These are phyloP conservation scores for Tachina grossa DNA, from an alignment of 2,888 invertebrate species.

Conservation along the genomic window DNA sequence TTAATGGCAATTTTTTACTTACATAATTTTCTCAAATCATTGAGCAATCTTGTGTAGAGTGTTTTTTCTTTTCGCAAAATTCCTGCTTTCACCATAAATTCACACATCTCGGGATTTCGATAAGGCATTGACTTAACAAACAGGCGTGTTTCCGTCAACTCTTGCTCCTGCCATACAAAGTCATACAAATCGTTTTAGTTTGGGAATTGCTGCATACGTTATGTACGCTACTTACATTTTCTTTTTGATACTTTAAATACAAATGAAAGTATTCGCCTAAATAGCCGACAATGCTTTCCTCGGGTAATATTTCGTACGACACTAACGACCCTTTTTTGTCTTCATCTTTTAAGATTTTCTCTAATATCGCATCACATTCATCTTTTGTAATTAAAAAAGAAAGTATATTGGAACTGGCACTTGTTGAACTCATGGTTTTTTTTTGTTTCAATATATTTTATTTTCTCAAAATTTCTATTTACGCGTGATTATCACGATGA, in stretches of 20 bases:
- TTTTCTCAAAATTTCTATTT: too few species aligned
- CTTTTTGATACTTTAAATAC: constrained; percentile 73
- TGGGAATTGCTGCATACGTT: too few species aligned
- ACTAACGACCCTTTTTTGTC: constrained; percentile 68
- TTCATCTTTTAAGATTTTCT: constrained; percentile 72
- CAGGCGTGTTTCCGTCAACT: constrained; percentile 66
- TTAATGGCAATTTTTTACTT: constrained; percentile 61
- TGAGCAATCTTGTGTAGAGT: constrained; percentile 75
- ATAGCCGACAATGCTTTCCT: constrained; percentile 75
- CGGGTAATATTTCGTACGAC: constrained; percentile 74
- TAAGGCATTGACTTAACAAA: constrained; percentile 78
- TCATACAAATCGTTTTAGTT: not conserved
- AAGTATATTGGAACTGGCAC: constrained; percentile 50
- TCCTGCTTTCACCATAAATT: constrained; percentile 72
- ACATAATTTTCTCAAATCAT: constrained; percentile 76
- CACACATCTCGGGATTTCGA: constrained; percentile 73
- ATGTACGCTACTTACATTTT: constrained; percentile 60
- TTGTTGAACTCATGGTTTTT: too few species aligned
- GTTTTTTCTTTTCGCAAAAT: constrained; percentile 76
- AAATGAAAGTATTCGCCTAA: constrained; percentile 79
- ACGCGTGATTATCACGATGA: too few species aligned
- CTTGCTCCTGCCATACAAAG: constrained; percentile 27
- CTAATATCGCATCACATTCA: constrained; percentile 75
- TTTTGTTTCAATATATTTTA: too few species aligned
- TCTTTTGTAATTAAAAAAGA: constrained; percentile 73